Conservation (phyloP, 2,888 invertebrate genomes). For the Trissolcus brochymenae region DNA sequence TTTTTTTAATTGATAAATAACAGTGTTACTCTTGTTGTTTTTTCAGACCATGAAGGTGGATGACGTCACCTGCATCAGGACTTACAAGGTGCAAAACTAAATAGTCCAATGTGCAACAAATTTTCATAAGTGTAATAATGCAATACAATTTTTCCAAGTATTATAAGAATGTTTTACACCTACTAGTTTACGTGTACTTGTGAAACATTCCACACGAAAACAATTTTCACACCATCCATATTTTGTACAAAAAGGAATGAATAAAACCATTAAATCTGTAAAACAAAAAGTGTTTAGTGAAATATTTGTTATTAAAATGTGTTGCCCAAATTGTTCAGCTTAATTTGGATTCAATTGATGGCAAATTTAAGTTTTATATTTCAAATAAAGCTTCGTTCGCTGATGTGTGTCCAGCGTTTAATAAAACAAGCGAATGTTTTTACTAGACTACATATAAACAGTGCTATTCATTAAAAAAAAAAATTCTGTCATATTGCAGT, state of each 20-base stretch:
- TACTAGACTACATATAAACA: too few relatives aligned
- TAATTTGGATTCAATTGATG: too few relatives aligned
- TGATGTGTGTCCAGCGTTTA: too few relatives aligned
- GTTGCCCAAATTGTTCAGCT: too few relatives aligned
- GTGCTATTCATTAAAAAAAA: too few relatives aligned
- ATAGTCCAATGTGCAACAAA: neutral
- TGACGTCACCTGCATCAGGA: slow-evolving; percentile 84
- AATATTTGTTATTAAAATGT: too few relatives aligned
- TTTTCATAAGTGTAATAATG: slow-evolving; percentile 7
- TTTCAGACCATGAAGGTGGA: slow-evolving; percentile 85
- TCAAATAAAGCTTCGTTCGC: too few relatives aligned
- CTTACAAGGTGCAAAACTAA: slow-evolving; percentile 82
- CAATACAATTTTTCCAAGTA: slow-evolving; percentile 2
- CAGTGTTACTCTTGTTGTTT: slow-evolving; percentile 55
- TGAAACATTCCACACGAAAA: neutral
- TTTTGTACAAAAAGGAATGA: neutral
- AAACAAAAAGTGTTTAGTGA: too few relatives aligned
- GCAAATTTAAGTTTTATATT: too few relatives aligned
- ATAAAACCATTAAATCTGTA: too few relatives aligned
- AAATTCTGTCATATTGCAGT: too few relatives aligned
- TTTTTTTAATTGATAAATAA: neutral
- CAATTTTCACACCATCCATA: neutral
- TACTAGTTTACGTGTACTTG: neutral
- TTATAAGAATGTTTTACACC: slow-evolving; percentile 5
- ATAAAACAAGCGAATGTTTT: too few relatives aligned